These are phyloP conservation scores for Cryptoprocta ferox DNA, from an alignment of 2,797 vertebrate genomes.

Conservation along the genomic window DNA sequence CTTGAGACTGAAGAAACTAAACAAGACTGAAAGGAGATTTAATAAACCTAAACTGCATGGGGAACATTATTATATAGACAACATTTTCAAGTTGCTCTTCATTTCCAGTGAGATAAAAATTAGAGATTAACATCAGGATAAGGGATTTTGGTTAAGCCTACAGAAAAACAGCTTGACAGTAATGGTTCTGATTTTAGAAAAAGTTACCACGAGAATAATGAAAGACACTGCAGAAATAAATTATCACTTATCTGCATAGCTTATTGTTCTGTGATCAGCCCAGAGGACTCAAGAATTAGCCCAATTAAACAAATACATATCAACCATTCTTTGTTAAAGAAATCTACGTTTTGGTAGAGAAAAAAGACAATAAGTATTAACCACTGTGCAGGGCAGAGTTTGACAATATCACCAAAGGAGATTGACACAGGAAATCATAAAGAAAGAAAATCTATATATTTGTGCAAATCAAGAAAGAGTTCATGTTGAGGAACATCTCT, in stretches of 20 bases:
- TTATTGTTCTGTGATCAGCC: background rate
- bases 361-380: background rate
- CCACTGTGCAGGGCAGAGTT: background rate
- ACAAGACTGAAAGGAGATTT: conserved; percentile 58
- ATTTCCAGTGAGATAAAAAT: conserved; percentile 55
- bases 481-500: background rate
- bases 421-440: background rate
- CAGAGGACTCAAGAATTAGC: background rate
- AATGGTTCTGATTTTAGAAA: conserved; percentile 47
- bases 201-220: conserved; percentile 33
- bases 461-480: conserved; percentile 6
- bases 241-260: background rate
- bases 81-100: conserved; percentile 33
- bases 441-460: background rate
- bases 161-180: conserved; percentile 28
- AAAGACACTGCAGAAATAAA: conserved; percentile 36
- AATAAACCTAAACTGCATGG: conserved; percentile 56
- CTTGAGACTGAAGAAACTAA: conserved; percentile 45
- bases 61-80: conserved; percentile 26
- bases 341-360: background rate
- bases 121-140: conserved; percentile 67
- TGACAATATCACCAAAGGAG: background rate
- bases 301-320: background rate
- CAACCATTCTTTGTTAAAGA: background rate
- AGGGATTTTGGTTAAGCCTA: conserved; percentile 59